Conservation (phyloP, 2,113 vertebrate genomes). For the Pseudois nayaur region DNA sequence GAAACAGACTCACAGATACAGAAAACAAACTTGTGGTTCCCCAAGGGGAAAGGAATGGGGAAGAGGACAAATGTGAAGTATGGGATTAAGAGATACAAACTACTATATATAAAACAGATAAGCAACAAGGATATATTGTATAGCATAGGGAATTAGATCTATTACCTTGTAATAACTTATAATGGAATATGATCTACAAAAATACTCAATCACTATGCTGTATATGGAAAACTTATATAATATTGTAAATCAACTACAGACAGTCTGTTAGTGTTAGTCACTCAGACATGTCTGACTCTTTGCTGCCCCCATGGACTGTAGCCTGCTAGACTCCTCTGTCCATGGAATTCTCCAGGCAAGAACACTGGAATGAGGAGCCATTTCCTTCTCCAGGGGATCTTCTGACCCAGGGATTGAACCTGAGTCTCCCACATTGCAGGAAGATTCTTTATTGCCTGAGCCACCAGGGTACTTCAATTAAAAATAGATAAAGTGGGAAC, state of each 20-base stretch:
- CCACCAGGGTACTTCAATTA: not conserved
- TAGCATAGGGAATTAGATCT: not conserved
- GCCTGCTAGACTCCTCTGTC: not conserved
- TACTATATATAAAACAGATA: not conserved
- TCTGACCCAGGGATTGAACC: not conserved
- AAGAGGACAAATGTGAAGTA: too few species aligned
- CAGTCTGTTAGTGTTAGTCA: not conserved
- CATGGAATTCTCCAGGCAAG: not conserved
- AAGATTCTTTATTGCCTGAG: not conserved
- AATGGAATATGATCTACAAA: not conserved
- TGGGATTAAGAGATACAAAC: not conserved
- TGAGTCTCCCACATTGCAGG: not conserved
- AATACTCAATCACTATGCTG: not conserved
- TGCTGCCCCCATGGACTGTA: not conserved
- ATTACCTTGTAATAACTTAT: not conserved
- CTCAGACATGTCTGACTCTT: not conserved
- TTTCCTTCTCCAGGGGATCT: not conserved
- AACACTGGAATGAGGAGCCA: not conserved
- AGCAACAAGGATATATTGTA: not conserved
- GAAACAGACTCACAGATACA: not conserved
- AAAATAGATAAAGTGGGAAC: not conserved
- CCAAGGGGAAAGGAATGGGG: not conserved
- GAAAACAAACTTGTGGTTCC: not conserved
- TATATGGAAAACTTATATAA: not conserved
- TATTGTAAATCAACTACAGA: not conserved